Conservation (phyloP, 1,140 invertebrate species). For the Caenorhabditis briggsae region DNA sequence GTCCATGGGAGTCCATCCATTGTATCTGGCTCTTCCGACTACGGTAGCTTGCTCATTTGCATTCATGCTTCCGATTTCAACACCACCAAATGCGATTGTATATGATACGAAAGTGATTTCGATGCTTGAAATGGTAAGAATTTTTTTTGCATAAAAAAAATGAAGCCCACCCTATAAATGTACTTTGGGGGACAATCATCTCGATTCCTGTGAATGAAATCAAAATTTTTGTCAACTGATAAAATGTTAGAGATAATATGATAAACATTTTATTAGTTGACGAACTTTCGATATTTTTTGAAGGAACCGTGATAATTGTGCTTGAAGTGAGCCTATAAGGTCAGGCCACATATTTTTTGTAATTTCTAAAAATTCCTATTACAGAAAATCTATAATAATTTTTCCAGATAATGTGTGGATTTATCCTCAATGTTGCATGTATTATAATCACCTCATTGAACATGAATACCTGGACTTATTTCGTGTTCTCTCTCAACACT, state of each 20-base stretch:
- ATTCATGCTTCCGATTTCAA: constrained; percentile 81
- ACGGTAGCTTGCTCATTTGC: constrained; percentile 85
- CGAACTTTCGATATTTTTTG: too few relatives aligned
- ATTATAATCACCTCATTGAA: constrained; percentile 65
- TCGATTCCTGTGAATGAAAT: too few relatives aligned
- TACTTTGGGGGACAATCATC: too few relatives aligned
- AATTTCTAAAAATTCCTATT: too few relatives aligned
- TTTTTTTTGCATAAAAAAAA: too few relatives aligned
- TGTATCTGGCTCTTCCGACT: constrained; percentile 89
- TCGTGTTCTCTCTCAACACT: constrained; percentile 59
- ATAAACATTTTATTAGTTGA: too few relatives aligned
- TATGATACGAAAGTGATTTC: constrained; percentile 81
- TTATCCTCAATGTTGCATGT: constrained; percentile 66
- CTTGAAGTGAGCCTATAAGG: too few relatives aligned
- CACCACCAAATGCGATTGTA: constrained; percentile 79
- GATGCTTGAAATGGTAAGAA: constrained; percentile 78
- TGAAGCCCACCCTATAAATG: too few relatives aligned
- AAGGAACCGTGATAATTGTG: too few relatives aligned
- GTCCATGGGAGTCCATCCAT: constrained; percentile 82
- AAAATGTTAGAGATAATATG: too few relatives aligned
- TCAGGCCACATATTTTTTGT: too few relatives aligned
- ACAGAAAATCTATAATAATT: background rate
- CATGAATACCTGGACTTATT: constrained; percentile 68
- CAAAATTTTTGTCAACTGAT: too few relatives aligned
- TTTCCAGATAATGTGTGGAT: constrained; percentile 52